Conservation (phyloP, 1,140 invertebrate genomes). For the Drosophila yakuba region DNA sequence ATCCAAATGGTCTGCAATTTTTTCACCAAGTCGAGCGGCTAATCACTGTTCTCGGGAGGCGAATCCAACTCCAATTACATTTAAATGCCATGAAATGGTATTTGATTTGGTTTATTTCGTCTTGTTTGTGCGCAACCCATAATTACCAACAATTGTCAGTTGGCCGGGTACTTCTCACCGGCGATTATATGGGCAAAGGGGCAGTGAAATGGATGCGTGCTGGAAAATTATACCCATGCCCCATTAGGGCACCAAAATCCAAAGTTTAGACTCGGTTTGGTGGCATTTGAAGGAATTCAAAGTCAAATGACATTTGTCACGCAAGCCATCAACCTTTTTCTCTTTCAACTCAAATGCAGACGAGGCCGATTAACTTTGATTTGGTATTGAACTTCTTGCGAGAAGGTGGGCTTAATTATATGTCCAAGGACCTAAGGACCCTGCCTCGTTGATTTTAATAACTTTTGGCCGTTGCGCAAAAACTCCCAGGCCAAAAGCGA, state of each 20-base stretch:
- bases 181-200: slow-evolving; percentile 57
- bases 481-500: slow-evolving; percentile 38
- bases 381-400: slow-evolving; percentile 73
- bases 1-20: slow-evolving; percentile 37
- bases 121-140: slow-evolving; percentile 58
- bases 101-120: slow-evolving; percentile 69
- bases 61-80: slow-evolving; percentile 73
- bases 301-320: slow-evolving; percentile 81
- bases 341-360: slow-evolving; percentile 62
- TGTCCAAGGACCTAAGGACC: slow-evolving; percentile 35
- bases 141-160: slow-evolving; percentile 78
- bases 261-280: slow-evolving; percentile 51
- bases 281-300: slow-evolving; percentile 61
- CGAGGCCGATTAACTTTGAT: slow-evolving; percentile 74
- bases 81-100: slow-evolving; percentile 81
- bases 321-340: slow-evolving; percentile 51
- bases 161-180: slow-evolving; percentile 67
- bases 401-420: slow-evolving; percentile 69
- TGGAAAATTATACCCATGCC: slow-evolving; percentile 65
- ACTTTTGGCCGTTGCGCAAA: slow-evolving; percentile 55
- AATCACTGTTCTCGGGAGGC: slow-evolving; percentile 59
- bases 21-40: slow-evolving; percentile 25
- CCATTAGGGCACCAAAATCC: slow-evolving; percentile 40
- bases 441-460: slow-evolving; percentile 73
- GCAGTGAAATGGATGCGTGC: slow-evolving; percentile 50